These are phyloP conservation scores for Orchesella cincta DNA, from an alignment of 1,140 invertebrate genomes.

Conservation along the genomic window DNA sequence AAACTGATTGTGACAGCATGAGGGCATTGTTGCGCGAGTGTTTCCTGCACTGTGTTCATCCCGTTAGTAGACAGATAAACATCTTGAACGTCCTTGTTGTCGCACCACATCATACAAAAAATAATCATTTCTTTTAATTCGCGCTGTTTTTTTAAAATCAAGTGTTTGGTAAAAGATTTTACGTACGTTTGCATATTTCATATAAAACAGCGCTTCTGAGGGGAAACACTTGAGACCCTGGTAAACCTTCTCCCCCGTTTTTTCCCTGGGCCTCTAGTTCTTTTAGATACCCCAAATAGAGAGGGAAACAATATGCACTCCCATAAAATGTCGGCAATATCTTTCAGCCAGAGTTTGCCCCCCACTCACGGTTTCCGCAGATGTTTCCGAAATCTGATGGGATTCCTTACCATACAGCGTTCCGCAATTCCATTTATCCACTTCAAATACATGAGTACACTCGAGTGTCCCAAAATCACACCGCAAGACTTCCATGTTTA, in stretches of 20 bases:
- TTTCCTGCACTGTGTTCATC: neutral
- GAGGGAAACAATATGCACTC: neutral
- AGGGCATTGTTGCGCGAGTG: neutral
- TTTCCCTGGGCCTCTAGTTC: slow-evolving; percentile 1
- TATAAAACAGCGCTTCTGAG: neutral
- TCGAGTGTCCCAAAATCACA: neutral
- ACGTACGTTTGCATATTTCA: slow-evolving; percentile 5
- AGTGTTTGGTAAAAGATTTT: too few relatives aligned
- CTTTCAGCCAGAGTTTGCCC: neutral
- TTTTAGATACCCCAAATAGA: neutral
- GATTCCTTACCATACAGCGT: neutral
- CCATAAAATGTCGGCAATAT: slow-evolving; percentile 7
- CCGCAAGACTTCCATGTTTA: neutral
- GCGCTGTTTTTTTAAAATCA: too few relatives aligned
- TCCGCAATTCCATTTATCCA: neutral
- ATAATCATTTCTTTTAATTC: too few relatives aligned
- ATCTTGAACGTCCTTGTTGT: neutral
- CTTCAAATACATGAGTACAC: neutral
- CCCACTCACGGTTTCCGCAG: neutral
- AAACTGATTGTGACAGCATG: neutral
- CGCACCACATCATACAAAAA: slow-evolving; percentile 16
- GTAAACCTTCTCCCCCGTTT: neutral
- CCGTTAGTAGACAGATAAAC: neutral
- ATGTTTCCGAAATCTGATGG: slow-evolving; percentile 4
- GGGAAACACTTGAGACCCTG: neutral